Base-by-base conservation (phyloP, 2,113 vertebrate genomes). In the Dermatemys mawii region DNA sequence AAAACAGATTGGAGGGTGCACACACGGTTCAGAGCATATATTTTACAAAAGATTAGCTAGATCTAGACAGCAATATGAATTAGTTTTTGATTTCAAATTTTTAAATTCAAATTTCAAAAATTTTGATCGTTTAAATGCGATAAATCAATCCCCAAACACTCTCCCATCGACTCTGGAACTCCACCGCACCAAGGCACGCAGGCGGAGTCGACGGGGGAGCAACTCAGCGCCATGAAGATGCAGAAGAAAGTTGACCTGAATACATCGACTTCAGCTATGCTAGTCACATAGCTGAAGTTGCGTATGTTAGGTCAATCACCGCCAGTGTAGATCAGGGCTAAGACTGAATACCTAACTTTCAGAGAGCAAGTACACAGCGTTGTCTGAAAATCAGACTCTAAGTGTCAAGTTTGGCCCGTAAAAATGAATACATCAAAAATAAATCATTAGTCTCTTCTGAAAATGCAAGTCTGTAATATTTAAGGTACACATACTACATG, bases 11-110 rank as follows among this genome's bases (percentile, higher is more conserved):
- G 67, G 83, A 93, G 76, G 88, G 90, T 97, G 94, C 50, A 93
- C 91, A 96, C 94, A 96, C 90, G 97, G 94, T 90, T 95, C 89
- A 91, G 91, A 93, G 96, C 96, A 96, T 85, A 95, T 81, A 96
- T 92, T 96, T 87, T 82, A 49, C 0, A 2, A 27, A 12, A 97
- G 93, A 73, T 88, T 83, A 92, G 84, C 67, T 87, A 90, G 78
- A 84, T 91, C 90, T 63, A 95, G 55, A 84, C 79, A 85, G 87
- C 49, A 96, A 88, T 86, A 94, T 85, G 78, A 92, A 88, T 49
- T 95, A 86, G 94, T 94, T 97, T 89, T 94, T 48, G 93, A 86
- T n/a, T n/a, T n/a, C n/a, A n/a, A n/a, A n/a, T n/a, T n/a, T n/a
- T n/a, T n/a, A n/a, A n/a, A n/a, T n/a, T n/a, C n/a, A n/a, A n/a